Base-by-base conservation (phyloP, 2,888 invertebrate genomes). In the Nematopogon swammerdamellus region DNA sequence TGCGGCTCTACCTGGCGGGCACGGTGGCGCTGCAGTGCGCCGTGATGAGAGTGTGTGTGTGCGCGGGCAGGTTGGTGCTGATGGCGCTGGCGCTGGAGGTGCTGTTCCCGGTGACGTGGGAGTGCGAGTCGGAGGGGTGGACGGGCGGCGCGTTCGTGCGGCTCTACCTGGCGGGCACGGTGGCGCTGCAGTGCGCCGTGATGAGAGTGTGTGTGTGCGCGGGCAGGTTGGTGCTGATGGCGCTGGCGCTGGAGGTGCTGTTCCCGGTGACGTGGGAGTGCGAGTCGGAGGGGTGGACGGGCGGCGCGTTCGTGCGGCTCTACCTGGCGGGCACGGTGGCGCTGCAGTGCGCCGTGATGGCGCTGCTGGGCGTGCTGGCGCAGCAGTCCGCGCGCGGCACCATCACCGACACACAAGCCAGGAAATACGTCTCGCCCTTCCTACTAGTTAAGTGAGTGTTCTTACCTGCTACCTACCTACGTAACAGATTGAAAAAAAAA, bases 331-430 rank as follows among this genome's bases (percentile, higher is more conserved):
- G 91, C 25, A 86, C 86, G 59, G 69, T 88, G 62, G 75, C 81
- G 8, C 77, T 89, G 54, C 83, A 89, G 51, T 82, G 82, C 14
- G 64, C 82, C 43, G 82, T 87, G 49, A 82, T 88, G 63, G 64
- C 89, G 56, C 74, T 88, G 30, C 70, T 88, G 53, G 80, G 86
- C 44, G 82, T 82, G 19, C 75, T 90, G 56, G 86, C 88, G 30
- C 86, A 85, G 64, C 83, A 87, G 58, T 89, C 89, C 56, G 85
- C 88, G 11, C 82, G 85, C 58, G 95, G 95, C 20, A 87, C 90
- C 53, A 91, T 94, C 58, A 87, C 88, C 53, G 88, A 92, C 57
- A 83, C 86, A 19, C 81, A 84, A 49, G 84, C 87, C 5, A 79
- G 94, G 56, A 82, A 83, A 59, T 80, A 83, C 59, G 89, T 94